These are phyloP conservation scores for Calonectris borealis DNA, from an alignment of 2,113 vertebrate genomes.

Conservation along the genomic window DNA sequence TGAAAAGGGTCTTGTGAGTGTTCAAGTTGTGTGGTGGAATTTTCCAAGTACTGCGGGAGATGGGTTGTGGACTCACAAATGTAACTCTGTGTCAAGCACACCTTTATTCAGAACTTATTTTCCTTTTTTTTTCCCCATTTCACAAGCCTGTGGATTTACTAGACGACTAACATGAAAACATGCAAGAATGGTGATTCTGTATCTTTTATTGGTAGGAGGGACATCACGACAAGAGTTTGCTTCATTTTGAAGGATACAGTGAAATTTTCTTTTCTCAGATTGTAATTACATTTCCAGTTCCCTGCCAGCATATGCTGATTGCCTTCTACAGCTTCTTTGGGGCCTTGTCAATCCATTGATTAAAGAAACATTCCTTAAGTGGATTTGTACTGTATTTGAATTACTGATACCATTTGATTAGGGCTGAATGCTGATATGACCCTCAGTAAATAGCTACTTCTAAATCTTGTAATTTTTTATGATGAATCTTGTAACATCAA, in stretches of 20 bases:
- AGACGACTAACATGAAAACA: not conserved
- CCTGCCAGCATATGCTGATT: conserved; percentile 47
- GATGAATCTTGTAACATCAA: not conserved
- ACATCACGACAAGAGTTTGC: not conserved
- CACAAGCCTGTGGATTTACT: not conserved
- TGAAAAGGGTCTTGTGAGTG: not conserved
- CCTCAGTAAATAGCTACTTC: not conserved
- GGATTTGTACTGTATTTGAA: conserved; percentile 25
- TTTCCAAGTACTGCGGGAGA: not conserved
- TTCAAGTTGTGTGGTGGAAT: not conserved
- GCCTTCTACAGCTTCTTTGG: conserved; percentile 30
- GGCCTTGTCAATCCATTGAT: conserved; percentile 51
- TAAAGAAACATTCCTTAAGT: conserved; percentile 38
- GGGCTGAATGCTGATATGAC: not conserved
- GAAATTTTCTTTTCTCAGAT: not conserved
- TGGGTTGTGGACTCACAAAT: not conserved
- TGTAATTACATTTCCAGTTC: conserved; percentile 37
- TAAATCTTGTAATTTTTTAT: not conserved
- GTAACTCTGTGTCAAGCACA: not conserved
- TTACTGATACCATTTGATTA: conserved; percentile 15
- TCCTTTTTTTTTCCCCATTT: not conserved
- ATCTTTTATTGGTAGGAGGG: not conserved
- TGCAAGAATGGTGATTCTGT: not conserved
- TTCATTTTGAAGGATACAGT: not conserved
- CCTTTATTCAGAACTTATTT: not conserved